phyloP scores from a whole-genome alignment of 2,888 invertebrate genomes.

The Elysia crispata region DNA sequence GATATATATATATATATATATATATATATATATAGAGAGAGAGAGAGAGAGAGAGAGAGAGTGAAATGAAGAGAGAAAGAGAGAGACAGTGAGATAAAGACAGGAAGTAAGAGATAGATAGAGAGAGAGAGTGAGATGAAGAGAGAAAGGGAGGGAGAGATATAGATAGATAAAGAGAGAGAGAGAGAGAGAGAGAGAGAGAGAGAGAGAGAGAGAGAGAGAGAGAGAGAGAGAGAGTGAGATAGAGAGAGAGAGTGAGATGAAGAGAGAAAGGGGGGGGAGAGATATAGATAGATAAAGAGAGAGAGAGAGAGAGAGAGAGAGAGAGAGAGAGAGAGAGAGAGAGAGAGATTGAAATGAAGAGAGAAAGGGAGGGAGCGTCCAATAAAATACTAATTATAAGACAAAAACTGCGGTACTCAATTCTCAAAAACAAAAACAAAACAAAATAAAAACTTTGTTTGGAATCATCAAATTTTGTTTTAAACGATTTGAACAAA shows the following conservation, averaged over 20 bases:
- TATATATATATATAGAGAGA: slow-evolving; percentile 17
- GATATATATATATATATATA: no score
- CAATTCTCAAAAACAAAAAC: no score
- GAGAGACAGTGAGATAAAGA: no score
- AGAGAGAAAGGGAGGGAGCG: neutral
- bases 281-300: slow-evolving; percentile 11
- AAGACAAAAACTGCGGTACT: no score
- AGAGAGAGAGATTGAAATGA: neutral
- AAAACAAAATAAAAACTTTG: no score
- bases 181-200: slow-evolving; percentile 39
- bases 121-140: neutral
- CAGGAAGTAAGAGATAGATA: no score
- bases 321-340: neutral
- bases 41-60: no score
- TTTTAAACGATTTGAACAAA: no score
- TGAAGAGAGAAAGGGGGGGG: neutral
- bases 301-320: slow-evolving; percentile 9
- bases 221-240: slow-evolving; percentile 12
- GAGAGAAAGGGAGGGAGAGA: slow-evolving; percentile 38
- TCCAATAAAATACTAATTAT: neutral
- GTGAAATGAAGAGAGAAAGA: no score
- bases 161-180: slow-evolving; percentile 35
- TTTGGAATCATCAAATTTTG: no score
- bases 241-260: slow-evolving; percentile 3
- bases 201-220: slow-evolving; percentile 37